phyloP scores from a whole-genome alignment of 1,140 invertebrate genomes.

The Dryas iulia region DNA sequence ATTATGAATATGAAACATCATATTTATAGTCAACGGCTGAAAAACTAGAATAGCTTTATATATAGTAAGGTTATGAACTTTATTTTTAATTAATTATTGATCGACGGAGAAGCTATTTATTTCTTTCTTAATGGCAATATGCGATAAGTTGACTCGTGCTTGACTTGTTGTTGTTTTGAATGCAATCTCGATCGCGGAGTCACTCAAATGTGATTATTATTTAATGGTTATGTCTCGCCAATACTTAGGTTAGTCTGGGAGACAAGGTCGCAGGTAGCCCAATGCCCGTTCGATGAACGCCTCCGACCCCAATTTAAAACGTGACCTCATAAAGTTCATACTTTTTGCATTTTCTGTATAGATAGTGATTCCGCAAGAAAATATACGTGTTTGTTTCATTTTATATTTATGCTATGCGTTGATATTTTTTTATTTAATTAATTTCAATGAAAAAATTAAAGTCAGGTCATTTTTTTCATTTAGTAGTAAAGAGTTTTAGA shows the following conservation, averaged over 20 bases:
- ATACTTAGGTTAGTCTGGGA: conserved; percentile 29
- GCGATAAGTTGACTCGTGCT: not conserved
- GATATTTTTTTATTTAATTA: too few species aligned
- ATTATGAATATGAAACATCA: too few species aligned
- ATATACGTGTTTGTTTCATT: not conserved
- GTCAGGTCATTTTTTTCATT: too few species aligned
- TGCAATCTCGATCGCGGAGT: not conserved
- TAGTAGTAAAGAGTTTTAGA: too few species aligned
- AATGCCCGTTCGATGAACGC: conserved; percentile 46
- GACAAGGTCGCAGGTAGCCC: conserved; percentile 47
- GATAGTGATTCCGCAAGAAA: conserved; percentile 1
- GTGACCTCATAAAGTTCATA: conserved; percentile 56
- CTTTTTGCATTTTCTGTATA: not conserved
- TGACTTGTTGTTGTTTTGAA: conserved; percentile 18
- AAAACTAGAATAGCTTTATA: not conserved
- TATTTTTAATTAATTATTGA: not conserved
- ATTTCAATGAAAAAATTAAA: too few species aligned
- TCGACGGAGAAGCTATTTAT: not conserved
- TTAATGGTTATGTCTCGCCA: conserved; percentile 6
- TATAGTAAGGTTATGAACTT: not conserved
- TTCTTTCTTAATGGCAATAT: not conserved
- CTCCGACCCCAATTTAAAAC: conserved; percentile 63
- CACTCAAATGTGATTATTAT: conserved; percentile 7
- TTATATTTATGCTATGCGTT: too few species aligned
- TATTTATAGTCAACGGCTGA: not conserved